Conservation (phyloP, 2,113 vertebrate species). For the Hipposideros armiger region DNA sequence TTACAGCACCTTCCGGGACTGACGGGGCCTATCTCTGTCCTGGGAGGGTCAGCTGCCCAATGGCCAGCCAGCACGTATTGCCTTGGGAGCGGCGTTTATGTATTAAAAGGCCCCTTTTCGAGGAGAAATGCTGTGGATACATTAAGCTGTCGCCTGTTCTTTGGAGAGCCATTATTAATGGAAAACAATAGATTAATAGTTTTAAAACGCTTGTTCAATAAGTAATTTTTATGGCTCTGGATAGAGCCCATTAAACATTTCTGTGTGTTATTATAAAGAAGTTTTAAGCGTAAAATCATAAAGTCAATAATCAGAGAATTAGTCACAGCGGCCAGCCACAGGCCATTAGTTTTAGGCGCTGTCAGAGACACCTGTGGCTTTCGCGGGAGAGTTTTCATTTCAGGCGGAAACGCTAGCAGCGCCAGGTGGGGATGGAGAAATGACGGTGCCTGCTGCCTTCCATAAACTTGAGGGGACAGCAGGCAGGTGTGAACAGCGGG, state of each 20-base stretch:
- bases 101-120: constrained; percentile 79
- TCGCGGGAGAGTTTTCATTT: background rate
- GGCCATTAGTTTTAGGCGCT: constrained; percentile 81
- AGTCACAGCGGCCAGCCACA: constrained; percentile 83
- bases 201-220: constrained; percentile 85
- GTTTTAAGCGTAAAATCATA: constrained; percentile 86
- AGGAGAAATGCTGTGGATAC: constrained; percentile 73
- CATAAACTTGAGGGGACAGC: constrained; percentile 72
- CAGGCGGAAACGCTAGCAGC: background rate
- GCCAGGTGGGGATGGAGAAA: constrained; percentile 70
- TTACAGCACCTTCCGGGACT: background rate
- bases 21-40: background rate
- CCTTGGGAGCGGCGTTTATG: background rate
- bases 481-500: constrained; percentile 80
- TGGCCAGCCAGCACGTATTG: fast-evolving
- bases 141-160: constrained; percentile 83
- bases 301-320: constrained; percentile 86
- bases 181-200: constrained; percentile 87
- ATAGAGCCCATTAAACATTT: constrained; percentile 86
- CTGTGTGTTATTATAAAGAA: constrained; percentile 85
- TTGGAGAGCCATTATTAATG: constrained; percentile 84
- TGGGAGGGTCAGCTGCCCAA: background rate
- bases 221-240: constrained; percentile 85
- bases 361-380: constrained; percentile 83
- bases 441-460: constrained; percentile 61